Conservation (phyloP, 2,113 vertebrate genomes). For the Paramisgurnus dabryanus region DNA sequence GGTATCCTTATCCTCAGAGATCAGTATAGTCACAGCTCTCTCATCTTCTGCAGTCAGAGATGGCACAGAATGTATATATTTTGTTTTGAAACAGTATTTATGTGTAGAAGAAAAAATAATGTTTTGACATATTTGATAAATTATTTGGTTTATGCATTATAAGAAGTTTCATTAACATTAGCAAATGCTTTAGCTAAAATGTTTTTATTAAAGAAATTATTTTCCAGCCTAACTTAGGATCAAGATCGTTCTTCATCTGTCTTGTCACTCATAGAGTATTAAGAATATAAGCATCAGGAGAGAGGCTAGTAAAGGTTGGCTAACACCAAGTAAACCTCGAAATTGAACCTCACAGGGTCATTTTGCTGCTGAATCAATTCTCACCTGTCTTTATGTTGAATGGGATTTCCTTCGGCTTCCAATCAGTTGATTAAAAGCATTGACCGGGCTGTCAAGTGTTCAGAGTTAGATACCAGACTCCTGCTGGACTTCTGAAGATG, state of each 20-base stretch:
- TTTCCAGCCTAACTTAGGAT: too few species aligned
- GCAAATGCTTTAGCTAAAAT: too few species aligned
- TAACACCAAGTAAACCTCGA: not conserved
- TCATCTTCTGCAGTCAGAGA: too few species aligned
- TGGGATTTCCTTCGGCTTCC: constrained; percentile 17
- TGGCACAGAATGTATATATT: too few species aligned
- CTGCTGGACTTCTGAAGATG: not conserved
- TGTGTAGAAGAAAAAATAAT: too few species aligned
- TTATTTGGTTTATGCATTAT: too few species aligned
- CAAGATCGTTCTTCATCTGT: not conserved
- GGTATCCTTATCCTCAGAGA: too few species aligned
- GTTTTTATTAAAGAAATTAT: too few species aligned
- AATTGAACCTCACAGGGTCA: not conserved
- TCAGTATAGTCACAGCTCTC: too few species aligned
- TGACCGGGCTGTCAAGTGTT: constrained; percentile 5
- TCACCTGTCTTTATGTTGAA: constrained; percentile 20
- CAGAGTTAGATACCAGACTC: constrained; percentile 1
- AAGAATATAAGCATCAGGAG: not conserved
- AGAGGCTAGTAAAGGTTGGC: not conserved
- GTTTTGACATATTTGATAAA: too few species aligned
- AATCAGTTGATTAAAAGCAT: constrained; percentile 47
- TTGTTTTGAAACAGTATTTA: too few species aligned
- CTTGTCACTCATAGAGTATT: not conserved
- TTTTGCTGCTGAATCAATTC: constrained; percentile 27
- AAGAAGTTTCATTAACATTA: too few species aligned